Evolutionary conservation across 1,140 invertebrate genomes (phyloP), one percentile per base, ranked within the genome.

Genomic region (Conus betulinus): DNA sequence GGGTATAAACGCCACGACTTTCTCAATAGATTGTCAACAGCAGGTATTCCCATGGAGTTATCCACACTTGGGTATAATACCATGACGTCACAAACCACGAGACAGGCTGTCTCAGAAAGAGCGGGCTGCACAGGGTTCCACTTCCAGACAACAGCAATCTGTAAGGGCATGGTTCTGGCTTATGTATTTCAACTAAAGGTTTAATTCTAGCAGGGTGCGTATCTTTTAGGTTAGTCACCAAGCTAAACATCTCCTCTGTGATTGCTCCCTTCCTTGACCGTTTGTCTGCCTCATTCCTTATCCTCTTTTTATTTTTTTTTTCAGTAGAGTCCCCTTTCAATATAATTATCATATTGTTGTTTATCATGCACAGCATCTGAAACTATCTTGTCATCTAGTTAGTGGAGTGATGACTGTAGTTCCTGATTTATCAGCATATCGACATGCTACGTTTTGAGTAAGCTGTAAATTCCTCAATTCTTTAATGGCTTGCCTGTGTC

Each of bases 401-500:
- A 79, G 39, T 39, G 25, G 25, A 7, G 76, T 79, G 10, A 79
- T 79, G 10, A 79, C 76, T 39, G 76, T 79, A 8, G 25, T 27
- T 11, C 76, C 76, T 39, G 76, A 79, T 79, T 79, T 79, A 27
- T 79, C 76, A 13, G 76, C 76, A 51, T 39, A 79, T 11, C 76
- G 25, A 79, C 76, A 39, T 39, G 76, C 76, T 8, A 27, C 76
- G 27, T 79, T 51, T n/a, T 27, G 76, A 10, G 76, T 79, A 5
- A 27, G 13, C 11, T 6, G 76, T 11, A 79, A 51, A 27, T 27
- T 51, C 1, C 17, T 79, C 1, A 79, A 51, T 27, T 79, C 76
- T 39, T 51, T 27, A 11, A 79, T 23, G 10, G 76, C 76, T 79
- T 51, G 7, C 17, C 76, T 27, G 1, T 79, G 76, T 10, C 76